These are phyloP conservation scores for Cataglyphis rosenhaueri DNA, from an alignment of 2,888 invertebrate species.

Conservation along the genomic window DNA sequence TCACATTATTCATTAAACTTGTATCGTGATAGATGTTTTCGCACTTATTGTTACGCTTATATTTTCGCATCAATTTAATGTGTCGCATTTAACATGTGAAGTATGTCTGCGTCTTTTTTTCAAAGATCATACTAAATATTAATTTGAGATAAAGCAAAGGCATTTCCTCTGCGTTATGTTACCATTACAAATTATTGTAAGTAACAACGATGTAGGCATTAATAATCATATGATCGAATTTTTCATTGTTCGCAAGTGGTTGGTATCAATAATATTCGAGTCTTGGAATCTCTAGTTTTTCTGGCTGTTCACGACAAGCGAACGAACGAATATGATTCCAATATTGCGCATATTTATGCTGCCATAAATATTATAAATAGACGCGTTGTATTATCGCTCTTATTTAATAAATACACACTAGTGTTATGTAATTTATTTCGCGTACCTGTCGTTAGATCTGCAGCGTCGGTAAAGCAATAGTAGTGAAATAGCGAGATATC, in stretches of 20 bases:
- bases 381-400: slow-evolving; percentile 26
- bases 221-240: neutral
- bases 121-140: slow-evolving; percentile 5
- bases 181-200: slow-evolving; percentile 27
- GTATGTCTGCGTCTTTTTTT: neutral
- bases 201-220: neutral
- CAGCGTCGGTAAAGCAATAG: neutral
- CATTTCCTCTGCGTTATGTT: neutral
- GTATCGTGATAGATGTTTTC: slow-evolving; percentile 8
- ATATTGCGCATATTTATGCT: slow-evolving; percentile 59
- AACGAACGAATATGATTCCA: neutral
- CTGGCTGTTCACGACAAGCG: neutral
- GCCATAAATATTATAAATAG: slow-evolving; percentile 60
- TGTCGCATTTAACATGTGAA: neutral
- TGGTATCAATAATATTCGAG: slow-evolving; percentile 9
- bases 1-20: slow-evolving; percentile 15
- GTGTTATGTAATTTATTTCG: slow-evolving; percentile 37
- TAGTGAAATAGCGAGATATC: slow-evolving; percentile 2
- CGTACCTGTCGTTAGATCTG: slow-evolving; percentile 41
- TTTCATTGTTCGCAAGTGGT: neutral
- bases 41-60: slow-evolving; percentile 15
- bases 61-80: slow-evolving; percentile 29
- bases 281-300: neutral
- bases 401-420: slow-evolving; percentile 28
- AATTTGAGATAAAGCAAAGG: neutral